Conservation (phyloP, 2,797 vertebrate species). For the Phylloscopus collybita region DNA sequence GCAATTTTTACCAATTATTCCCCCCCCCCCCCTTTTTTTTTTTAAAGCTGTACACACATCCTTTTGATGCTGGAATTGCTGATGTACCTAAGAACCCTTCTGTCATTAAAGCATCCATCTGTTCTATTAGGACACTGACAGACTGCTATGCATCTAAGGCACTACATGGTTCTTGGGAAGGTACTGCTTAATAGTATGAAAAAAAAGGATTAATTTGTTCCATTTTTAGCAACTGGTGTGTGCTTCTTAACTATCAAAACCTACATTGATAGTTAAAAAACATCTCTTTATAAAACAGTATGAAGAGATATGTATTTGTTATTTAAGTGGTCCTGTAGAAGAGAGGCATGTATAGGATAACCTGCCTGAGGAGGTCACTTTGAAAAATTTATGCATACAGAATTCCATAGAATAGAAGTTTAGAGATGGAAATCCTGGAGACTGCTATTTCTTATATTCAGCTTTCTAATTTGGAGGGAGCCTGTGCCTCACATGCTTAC, state of each 20-base stretch:
- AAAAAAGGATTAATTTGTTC: neutral
- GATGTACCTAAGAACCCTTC: conserved; percentile 8
- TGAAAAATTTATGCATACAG: neutral
- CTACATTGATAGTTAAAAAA: neutral
- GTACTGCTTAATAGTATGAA: neutral
- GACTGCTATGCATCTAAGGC: neutral
- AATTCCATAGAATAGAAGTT: neutral
- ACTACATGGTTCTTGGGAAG: neutral
- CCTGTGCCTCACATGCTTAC: neutral
- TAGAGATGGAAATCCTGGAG: neutral
- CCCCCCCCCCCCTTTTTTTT: rapidly evolving
- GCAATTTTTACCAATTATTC: neutral
- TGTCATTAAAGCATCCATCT: conserved; percentile 52
- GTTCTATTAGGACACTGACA: conserved; percentile 14
- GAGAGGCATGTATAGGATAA: neutral
- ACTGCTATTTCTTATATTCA: neutral
- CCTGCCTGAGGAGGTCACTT: neutral
- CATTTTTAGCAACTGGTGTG: neutral
- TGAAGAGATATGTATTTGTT: neutral
- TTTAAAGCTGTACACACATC: neutral
- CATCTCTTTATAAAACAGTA: neutral
- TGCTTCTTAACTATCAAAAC: neutral
- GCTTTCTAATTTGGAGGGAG: neutral
- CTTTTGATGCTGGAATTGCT: neutral
- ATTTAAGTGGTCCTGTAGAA: neutral